Base-by-base conservation (phyloP, 2,888 invertebrate species). In the Eilema griseolum region DNA sequence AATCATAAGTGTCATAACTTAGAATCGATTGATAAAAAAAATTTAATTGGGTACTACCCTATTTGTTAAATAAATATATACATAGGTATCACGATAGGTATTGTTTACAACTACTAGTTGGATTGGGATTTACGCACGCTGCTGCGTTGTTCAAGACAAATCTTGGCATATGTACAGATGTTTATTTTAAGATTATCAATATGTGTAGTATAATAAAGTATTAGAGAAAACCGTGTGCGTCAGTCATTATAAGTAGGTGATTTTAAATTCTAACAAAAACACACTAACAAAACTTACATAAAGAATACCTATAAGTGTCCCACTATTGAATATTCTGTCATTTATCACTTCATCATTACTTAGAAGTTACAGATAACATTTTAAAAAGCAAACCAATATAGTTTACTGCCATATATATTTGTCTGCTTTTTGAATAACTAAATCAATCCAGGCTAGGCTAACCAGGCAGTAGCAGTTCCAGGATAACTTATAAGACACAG, bases 111-210 rank as follows among this genome's bases (percentile, higher is more conserved):
- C 84, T 77, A 66, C 84, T 77, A 85, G 85, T 87, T 85, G 85
- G 82, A 82, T 85, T 79, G 75, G 46, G 52, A 86, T 16, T 14
- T 65, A 87, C 89, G 88, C 87, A 89, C 85, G 83, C 79, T 74
- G 78, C 78, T 84, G 88, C 85, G 83, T 78, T 74, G 78, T 78
- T 84, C 75, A 61, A 33, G 31, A 67, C 31, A n/a, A 78, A 81
- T 82, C 89, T 93, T 93, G 93, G 93, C 93, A 91, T 82, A 80
- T 26, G 61, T 66, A 14, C 66, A 28, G 46, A 63, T 63, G 63
- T 66, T 70, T 67, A 70, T 70, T 70, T 69, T 69, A 31, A 61
- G 61, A 61, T 33, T 33, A 62, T 62, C 37, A 37, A 61, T 37
- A 62, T 33, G 14, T 62, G 24, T 62, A 26, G 41, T 26, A n/a